A percentile compares a stretch with the other conserved stretches of the same genome.
Conservation (phyloP, 2,797 vertebrate genomes). For the Esox masquinongy region DNA sequence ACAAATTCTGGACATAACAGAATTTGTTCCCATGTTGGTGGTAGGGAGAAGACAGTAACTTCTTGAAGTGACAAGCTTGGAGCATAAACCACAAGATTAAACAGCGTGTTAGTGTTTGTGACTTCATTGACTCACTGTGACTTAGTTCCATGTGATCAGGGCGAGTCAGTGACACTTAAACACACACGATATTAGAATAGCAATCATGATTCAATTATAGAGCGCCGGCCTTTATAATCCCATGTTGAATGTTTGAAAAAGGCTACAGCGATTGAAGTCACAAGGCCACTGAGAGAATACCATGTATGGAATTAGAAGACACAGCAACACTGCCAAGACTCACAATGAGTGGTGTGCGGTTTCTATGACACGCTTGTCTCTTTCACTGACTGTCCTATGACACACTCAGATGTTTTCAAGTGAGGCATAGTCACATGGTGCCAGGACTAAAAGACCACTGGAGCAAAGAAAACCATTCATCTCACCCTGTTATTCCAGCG, state of each 20-base stretch:
- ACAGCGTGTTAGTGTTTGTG: not conserved
- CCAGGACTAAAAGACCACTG: not conserved
- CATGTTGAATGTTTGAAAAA: not conserved
- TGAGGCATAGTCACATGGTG: slow-evolving; percentile 24
- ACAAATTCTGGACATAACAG: not conserved
- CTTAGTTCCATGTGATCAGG: slow-evolving; percentile 5
- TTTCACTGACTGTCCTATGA: not conserved
- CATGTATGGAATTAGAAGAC: not conserved
- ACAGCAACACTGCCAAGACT: not conserved
- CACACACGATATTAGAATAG: not conserved
- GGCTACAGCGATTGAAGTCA: not conserved
- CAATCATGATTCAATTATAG: not conserved
- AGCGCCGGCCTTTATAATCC: not conserved
- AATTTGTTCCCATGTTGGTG: not conserved
- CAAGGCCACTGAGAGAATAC: not conserved
- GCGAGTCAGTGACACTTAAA: not conserved
- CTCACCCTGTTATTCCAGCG: slow-evolving; percentile 11
- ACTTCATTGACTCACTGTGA: slow-evolving; percentile 25
- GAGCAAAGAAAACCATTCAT: slow-evolving; percentile 24
- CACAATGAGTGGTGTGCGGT: not conserved
- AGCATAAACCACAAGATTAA: not conserved
- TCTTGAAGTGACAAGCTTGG: not conserved
- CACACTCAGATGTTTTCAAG: slow-evolving; percentile 1
- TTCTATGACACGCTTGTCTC: too few species aligned
- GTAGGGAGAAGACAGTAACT: not conserved